Base-by-base conservation (phyloP, 2,113 vertebrate species). In the Monopterus albus region DNA sequence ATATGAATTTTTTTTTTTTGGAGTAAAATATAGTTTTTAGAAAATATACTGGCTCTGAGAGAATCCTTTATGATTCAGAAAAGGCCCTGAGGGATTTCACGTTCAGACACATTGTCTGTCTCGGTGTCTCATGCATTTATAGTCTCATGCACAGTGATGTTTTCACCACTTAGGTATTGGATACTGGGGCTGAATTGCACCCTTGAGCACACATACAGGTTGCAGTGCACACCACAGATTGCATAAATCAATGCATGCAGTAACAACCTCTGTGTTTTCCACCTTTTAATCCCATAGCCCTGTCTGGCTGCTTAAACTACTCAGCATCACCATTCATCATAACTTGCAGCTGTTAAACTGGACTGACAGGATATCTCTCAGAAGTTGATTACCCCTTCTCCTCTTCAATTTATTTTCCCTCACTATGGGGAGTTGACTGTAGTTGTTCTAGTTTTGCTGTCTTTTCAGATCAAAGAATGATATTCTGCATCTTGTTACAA, bases 221-320 rank as follows among this genome's bases (percentile, higher is more conserved):
- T 82, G 51, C 49, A 57, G 39, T 56, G 53, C 40, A 68, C 45
- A 47, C 52, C 33, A 40, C 59, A 21, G 73, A 31, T 59, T 75
- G 68, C 43, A 53, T 55, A 57, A 81, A 89, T 82, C 77, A 38
- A 87, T 82, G 45, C 51, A 77, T 66, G 38, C 33, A 65, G 51
- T 75, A 75, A 62, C 18, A 43, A 69, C 55, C n/a, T 2, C 57
- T 36, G 46, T 52, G 25, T 79, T 67, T 64, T 58, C 55, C 68
- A 26, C 10, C 21, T 66, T 74, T 75, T 56, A 74, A 79, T 64
- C 59, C 43, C 25, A 40, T 75, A 51, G 14, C 56, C n/a, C 28
- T 49, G 51, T 56, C 62, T 56, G 63, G 25, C 56, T 81, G 75
- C 68, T 81, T 57, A 33, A 72, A 60, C 10, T 5, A 60, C 42